A percentile compares a stretch with the other conserved stretches of the same genome.
phyloP scores from a whole-genome alignment of 2,113 vertebrate species.

The Leptobrachium leishanense region DNA sequence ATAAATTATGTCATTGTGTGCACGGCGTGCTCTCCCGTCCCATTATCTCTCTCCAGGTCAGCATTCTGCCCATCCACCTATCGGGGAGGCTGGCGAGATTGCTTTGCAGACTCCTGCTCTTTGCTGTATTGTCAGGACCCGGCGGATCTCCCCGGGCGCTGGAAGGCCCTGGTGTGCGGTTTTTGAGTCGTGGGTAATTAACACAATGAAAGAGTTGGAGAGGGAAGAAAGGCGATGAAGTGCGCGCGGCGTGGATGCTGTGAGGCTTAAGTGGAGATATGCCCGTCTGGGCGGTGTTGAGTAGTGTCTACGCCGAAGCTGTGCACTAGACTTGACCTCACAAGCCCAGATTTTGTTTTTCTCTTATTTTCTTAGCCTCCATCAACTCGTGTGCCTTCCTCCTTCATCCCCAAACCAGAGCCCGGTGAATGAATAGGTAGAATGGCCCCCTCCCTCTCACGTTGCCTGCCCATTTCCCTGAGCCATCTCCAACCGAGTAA shows the following conservation, averaged over 20 bases:
- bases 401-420: conserved; percentile 55
- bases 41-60: conserved; percentile 52
- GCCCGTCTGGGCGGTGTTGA: conserved; percentile 55
- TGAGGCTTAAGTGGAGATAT: conserved; percentile 72
- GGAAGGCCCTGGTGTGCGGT: conserved; percentile 8
- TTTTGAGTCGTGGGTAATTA: conserved; percentile 52
- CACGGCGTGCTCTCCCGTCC: conserved; percentile 19
- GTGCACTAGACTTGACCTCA: conserved; percentile 71
- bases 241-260: conserved; percentile 53
- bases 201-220: conserved; percentile 31
- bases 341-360: conserved; percentile 59
- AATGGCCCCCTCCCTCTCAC: conserved; percentile 55
- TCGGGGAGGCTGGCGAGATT: conserved; percentile 40
- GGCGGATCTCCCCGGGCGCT: not conserved
- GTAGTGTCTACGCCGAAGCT: conserved; percentile 64
- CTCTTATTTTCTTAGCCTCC: conserved; percentile 27
- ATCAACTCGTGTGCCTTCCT: conserved; percentile 41
- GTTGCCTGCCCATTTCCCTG: conserved; percentile 47
- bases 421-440: conserved; percentile 55
- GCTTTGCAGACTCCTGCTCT: conserved; percentile 31
- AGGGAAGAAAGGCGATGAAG: conserved; percentile 51
- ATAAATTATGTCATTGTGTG: conserved; percentile 26
- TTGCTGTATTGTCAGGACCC: conserved; percentile 36
- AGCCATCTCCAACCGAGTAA: conserved; percentile 14
- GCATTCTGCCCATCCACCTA: conserved; percentile 51